Evolutionary conservation across 2,888 invertebrate species (phyloP), one percentile per base, ranked within the genome.

Genomic region (Lasioglossum figueresi): DNA sequence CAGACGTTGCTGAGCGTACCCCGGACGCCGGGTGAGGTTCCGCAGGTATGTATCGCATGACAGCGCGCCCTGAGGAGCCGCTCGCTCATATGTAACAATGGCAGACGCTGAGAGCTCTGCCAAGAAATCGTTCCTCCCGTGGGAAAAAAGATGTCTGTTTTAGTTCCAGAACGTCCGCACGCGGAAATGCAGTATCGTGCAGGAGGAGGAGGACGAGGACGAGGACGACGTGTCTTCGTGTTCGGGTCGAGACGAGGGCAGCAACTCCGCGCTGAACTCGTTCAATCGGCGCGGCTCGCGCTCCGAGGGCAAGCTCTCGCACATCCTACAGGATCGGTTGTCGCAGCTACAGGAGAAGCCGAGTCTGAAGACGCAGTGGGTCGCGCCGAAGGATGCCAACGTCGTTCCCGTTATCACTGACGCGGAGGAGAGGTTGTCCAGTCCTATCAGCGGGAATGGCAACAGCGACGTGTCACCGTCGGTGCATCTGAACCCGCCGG

Each of bases 191-290:
- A 98, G 98, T 93, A 98, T 99, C 92, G 98, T 99, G 37, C 97
- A 98, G 91, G 98, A 98, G 93, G 99, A 99, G 94, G 99, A 99
- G 91, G 98, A 98, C 92, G 97, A 98, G 93, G 98, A 99, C 92
- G 98, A 98, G 93, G 98, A 99, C 92, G 98, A 98, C 91, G 96
- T 96, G 87, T 95, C 96, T 68, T 93, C 96, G 88, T 96, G 96
- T 89, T 95, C 96, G 12, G 96, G 96, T 34, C 95, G 96, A 16
- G 96, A 96, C 92, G 96, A 96, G 45, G 92, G 93, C 56, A 94
- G 94, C 81, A 93, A 92, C 79, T 93, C 96, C 8, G 93, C 95
- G 4, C 93, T 95, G 83, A 95, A 94, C 88, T 96, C 96, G 91
- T 94, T 96, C 79, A 96, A 96, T 89, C 95, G 97, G 19, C 96